Percentiles rank a stretch among this genome's conserved stretches.
Conservation (phyloP, 2,888 invertebrate species). For the Allolobophora icterica region DNA sequence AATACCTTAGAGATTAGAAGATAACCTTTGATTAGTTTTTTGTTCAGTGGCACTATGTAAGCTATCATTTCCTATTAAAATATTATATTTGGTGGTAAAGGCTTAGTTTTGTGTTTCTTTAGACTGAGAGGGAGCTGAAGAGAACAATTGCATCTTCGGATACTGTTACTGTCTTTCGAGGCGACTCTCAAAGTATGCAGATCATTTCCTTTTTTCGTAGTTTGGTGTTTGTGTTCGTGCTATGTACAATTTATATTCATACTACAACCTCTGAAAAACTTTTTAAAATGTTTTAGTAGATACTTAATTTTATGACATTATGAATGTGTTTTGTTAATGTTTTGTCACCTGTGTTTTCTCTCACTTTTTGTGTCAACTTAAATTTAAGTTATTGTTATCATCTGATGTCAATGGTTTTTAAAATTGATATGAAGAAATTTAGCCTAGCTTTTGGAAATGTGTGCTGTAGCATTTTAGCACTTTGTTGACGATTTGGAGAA, state of each 20-base stretch:
- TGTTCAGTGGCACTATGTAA: not conserved
- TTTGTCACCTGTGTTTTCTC: not conserved
- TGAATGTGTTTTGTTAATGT: not conserved
- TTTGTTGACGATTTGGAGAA: no score
- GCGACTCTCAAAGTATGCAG: constrained; percentile 44
- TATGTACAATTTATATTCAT: not conserved
- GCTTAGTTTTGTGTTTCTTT: constrained; percentile 27
- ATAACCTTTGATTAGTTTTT: no score
- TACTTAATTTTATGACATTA: no score
- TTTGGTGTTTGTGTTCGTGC: not conserved
- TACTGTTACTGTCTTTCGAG: constrained; percentile 74
- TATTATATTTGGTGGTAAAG: not conserved
- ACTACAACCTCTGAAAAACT: not conserved
- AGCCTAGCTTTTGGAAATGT: not conserved
- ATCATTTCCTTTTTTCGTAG: not conserved
- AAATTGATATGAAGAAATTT: not conserved
- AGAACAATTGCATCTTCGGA: constrained; percentile 85
- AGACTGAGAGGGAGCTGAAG: constrained; percentile 89
- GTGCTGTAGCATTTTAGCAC: not conserved
- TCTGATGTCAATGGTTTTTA: not conserved
- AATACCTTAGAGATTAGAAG: no score
- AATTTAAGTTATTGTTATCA: not conserved
- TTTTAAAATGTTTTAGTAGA: not conserved
- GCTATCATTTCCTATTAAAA: no score
- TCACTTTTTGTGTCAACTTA: not conserved